These are phyloP conservation scores for Halcyon badia DNA, from an alignment of 2,797 vertebrate species.

Conservation along the genomic window DNA sequence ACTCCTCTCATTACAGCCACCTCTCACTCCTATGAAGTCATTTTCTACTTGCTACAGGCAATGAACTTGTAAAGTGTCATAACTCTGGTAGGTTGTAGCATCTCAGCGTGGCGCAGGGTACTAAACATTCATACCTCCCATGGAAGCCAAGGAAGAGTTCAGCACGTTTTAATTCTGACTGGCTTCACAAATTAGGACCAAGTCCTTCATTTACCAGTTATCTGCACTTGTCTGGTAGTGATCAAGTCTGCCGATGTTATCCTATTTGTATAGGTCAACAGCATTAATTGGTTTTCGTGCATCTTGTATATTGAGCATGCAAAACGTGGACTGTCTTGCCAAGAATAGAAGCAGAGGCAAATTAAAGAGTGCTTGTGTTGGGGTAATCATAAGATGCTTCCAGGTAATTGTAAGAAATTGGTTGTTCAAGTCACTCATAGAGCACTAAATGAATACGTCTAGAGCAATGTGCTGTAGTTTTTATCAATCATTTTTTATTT, in stretches of 20 bases:
- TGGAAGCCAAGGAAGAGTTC: background rate
- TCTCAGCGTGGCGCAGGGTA: background rate
- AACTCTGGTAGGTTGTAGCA: background rate
- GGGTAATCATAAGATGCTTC: constrained; percentile 73
- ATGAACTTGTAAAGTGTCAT: background rate
- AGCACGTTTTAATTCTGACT: background rate
- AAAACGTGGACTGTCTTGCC: constrained; percentile 8
- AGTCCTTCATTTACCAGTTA: constrained; percentile 36
- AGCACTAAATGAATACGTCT: constrained; percentile 64
- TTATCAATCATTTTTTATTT: constrained; percentile 64
- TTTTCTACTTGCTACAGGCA: background rate
- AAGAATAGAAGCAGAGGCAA: constrained; percentile 56
- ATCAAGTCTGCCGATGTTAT: constrained; percentile 15
- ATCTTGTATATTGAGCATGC: constrained; percentile 37
- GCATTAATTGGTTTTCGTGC: constrained; percentile 35
- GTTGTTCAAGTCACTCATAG: constrained; percentile 62
- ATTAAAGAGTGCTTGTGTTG: constrained; percentile 68
- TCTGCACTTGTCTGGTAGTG: background rate
- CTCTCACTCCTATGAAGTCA: background rate
- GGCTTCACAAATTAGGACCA: constrained; percentile 23
- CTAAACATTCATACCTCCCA: background rate
- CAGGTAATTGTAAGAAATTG: constrained; percentile 68
- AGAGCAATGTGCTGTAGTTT: constrained; percentile 57
- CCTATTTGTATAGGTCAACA: constrained; percentile 47
- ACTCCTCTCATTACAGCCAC: background rate